phyloP scores from a whole-genome alignment of 2,797 vertebrate genomes.

The Bovichtus diacanthus region DNA sequence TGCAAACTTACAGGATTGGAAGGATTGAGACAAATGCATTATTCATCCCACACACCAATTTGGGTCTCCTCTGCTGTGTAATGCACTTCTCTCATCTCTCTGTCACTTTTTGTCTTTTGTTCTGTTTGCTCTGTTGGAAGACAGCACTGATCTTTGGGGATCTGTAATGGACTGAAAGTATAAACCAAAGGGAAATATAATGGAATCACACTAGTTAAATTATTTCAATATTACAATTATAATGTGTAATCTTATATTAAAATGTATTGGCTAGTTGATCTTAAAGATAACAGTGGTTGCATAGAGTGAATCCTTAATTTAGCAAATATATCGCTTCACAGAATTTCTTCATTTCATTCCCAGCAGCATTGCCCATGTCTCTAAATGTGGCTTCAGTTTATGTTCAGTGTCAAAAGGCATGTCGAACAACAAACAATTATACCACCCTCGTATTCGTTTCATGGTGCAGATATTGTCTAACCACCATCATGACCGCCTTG shows the following conservation, averaged over 20 bases:
- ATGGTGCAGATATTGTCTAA: conserved; percentile 47
- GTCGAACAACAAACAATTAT: conserved; percentile 30
- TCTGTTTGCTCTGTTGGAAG: conserved; percentile 52
- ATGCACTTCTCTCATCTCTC: conserved; percentile 78
- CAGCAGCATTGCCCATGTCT: background rate
- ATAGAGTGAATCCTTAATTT: background rate
- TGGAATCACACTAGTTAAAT: conserved; percentile 8
- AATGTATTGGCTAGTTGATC: background rate
- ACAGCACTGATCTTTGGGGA: conserved; percentile 41
- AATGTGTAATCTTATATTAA: conserved; percentile 1
- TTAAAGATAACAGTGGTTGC: background rate
- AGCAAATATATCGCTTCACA: background rate
- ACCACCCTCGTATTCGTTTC: conserved; percentile 39
- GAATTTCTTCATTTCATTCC: background rate
- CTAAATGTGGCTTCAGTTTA: conserved; percentile 14
- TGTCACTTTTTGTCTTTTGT: conserved; percentile 72
- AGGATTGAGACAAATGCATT: conserved; percentile 79
- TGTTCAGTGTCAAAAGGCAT: conserved; percentile 28
- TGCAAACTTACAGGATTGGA: conserved; percentile 77
- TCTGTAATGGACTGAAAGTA: conserved; percentile 31
- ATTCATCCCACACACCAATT: conserved; percentile 79
- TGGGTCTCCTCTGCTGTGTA: conserved; percentile 68
- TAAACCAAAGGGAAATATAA: conserved; percentile 29
- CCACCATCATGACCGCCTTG: conserved; percentile 35
- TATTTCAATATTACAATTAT: background rate